A percentile compares a stretch with the other conserved stretches of the same genome.
These are phyloP conservation scores for Platysternon megacephalum DNA, from an alignment of 2,113 vertebrate genomes.

Conservation along the genomic window DNA sequence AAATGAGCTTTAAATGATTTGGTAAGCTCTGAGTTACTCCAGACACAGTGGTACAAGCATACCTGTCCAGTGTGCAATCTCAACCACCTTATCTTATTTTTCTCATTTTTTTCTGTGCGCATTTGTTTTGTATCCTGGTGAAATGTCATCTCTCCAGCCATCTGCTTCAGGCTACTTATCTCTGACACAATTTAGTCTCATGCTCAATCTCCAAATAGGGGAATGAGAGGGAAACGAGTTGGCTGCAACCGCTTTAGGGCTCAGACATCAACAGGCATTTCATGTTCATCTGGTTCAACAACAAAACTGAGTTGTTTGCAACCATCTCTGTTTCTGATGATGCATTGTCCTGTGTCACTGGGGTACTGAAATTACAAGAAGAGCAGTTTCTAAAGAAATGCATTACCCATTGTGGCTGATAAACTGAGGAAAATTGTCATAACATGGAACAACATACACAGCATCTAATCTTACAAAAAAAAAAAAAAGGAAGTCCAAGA, in stretches of 20 bases:
- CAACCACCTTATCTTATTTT: not conserved
- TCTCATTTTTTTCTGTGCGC: conserved; percentile 2
- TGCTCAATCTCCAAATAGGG: not conserved
- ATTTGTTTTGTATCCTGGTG: not conserved
- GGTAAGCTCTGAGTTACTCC: not conserved
- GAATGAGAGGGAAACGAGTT: not conserved
- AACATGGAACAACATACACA: not conserved
- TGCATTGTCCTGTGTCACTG: not conserved
- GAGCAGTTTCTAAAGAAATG: not conserved
- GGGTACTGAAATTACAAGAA: not conserved
- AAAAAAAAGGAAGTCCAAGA: not conserved
- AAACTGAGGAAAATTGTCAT: not conserved
- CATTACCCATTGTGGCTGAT: not conserved
- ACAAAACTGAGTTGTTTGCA: not conserved
- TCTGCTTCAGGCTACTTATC: not conserved
- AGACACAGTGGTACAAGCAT: not conserved
- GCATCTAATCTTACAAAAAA: not conserved
- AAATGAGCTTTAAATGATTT: not conserved
- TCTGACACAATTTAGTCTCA: not conserved
- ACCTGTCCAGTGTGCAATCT: not conserved
- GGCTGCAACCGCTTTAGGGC: not conserved
- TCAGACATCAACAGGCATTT: not conserved
- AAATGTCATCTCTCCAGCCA: conserved; percentile 26
- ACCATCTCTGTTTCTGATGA: not conserved
- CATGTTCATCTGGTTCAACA: not conserved